Evolutionary conservation across 2,888 invertebrate genomes (phyloP).

Genomic region (Phlogophora meticulosa): DNA sequence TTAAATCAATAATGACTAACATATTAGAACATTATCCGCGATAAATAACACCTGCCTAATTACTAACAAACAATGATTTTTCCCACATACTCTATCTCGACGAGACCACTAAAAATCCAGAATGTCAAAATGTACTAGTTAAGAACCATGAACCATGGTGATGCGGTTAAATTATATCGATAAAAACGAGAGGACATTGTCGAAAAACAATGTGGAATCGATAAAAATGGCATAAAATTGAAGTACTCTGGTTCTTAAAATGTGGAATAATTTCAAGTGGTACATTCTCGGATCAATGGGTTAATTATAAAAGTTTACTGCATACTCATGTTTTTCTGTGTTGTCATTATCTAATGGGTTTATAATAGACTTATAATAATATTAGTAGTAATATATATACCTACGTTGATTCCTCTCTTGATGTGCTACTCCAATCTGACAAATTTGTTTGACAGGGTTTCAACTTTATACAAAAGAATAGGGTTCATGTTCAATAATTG

Average conservation of each 20-base stretch:
- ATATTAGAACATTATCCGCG: conserved; percentile 75
- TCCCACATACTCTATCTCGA: conserved; percentile 75
- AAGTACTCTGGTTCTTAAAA: no score
- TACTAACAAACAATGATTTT: conserved; percentile 80
- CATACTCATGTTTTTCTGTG: no score
- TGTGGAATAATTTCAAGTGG: neutral
- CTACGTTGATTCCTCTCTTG: no score
- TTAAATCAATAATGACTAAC: conserved; percentile 75
- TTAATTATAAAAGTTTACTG: no score
- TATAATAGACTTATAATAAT: no score
- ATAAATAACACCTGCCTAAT: conserved; percentile 76
- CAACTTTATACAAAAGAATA: no score
- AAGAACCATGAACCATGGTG: conserved; percentile 39
- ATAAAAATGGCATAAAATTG: neutral
- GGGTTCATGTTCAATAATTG: no score
- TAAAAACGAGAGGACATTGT: neutral
- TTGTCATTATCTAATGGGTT: no score
- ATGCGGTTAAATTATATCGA: conserved; percentile 39
- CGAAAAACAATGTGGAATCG: neutral
- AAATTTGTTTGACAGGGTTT: no score
- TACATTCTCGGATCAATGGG: no score
- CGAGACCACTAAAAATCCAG: conserved; percentile 79
- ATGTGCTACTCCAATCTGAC: no score
- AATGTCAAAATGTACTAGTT: conserved; percentile 70
- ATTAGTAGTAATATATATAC: no score